Evolutionary conservation across 2,797 vertebrate genomes (phyloP), one percentile per base, ranked within the genome.

Genomic region (Pagetopsis macropterus): DNA sequence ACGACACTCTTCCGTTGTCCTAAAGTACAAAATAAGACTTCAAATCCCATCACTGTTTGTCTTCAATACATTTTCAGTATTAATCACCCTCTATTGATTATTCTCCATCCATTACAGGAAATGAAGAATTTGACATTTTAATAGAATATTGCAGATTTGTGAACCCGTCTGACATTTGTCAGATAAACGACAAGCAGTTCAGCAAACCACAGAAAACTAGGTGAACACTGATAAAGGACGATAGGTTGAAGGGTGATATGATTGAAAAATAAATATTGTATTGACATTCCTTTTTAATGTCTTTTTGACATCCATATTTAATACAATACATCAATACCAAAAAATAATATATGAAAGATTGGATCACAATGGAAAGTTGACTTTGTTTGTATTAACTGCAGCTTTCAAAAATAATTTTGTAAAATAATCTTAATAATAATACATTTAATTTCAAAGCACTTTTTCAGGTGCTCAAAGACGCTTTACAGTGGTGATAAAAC

Each of bases 61-160:
- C 63, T 57, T n/a, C 44, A 80, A 68, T 87, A 61, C 72, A n/a
- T 57, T 33, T 37, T 66, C n/a, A 27, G 14, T 40, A 59, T 74
- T 59, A 79, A 72, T 77, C 50, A 50, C 15, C 41, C 63, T 71
- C 40, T 23, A 72, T 61, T 52, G 17, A 70, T 64, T 62, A 52
- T 31, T 77, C 13, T 31, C 2, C 55, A 72, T 56, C 19, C 70
- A 49, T 81, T 21, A 59, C 48, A 49, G 73, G 10, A 23, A 23
- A 44, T 58, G 50, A 52, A 54, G 65, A 5, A 3, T 72, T 64
- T 16, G 15, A 23, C 54, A 68, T 77, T 72, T 73, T 44, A 60
- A 74, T 75, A 11, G 14, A 49, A 51, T 65, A 31, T 17, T 41
- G 19, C n/a, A 71, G 50, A 68, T 65, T 46, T 54, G 15, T 70